Conservation (phyloP, 2,113 vertebrate species). For the Trichomycterus rosablanca region DNA sequence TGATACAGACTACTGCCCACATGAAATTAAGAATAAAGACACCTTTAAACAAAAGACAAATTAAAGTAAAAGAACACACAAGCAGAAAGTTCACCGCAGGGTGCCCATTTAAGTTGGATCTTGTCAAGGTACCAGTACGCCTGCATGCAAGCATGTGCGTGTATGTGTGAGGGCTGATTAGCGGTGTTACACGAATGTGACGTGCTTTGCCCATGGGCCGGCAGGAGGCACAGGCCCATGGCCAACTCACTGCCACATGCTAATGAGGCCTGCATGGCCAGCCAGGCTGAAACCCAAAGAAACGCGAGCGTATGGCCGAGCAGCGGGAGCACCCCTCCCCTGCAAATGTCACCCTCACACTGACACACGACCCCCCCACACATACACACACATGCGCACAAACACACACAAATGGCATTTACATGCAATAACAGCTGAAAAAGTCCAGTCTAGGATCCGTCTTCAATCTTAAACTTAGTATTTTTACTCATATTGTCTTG, state of each 20-base stretch:
- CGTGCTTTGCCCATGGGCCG: slow-evolving; percentile 70
- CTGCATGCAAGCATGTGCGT: not conserved
- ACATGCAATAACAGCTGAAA: too few relatives aligned
- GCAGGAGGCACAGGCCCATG: slow-evolving; percentile 75
- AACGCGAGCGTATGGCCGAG: slow-evolving; percentile 71
- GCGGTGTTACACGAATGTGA: slow-evolving; percentile 75
- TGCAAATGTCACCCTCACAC: slow-evolving; percentile 36
- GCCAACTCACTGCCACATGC: slow-evolving; percentile 75
- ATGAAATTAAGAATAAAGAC: too few relatives aligned
- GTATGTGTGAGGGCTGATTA: slow-evolving; percentile 66
- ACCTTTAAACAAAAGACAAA: too few relatives aligned
- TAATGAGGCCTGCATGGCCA: slow-evolving; percentile 74
- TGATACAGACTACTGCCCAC: too few relatives aligned
- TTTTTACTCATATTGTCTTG: too few relatives aligned
- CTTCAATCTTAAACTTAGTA: too few relatives aligned
- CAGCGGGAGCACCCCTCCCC: slow-evolving; percentile 62
- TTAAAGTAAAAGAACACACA: not conserved
- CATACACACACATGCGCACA: slow-evolving; percentile 8
- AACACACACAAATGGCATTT: slow-evolving; percentile 3
- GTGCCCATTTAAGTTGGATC: too few relatives aligned
- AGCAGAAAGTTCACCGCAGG: not conserved
- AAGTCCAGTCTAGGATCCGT: too few relatives aligned
- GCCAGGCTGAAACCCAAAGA: slow-evolving; percentile 75
- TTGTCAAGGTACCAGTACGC: not conserved
- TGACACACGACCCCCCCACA: too few relatives aligned